Base-by-base conservation (phyloP, 92 coral and sea anemone genomes). In the Plumapathes pennacea region DNA sequence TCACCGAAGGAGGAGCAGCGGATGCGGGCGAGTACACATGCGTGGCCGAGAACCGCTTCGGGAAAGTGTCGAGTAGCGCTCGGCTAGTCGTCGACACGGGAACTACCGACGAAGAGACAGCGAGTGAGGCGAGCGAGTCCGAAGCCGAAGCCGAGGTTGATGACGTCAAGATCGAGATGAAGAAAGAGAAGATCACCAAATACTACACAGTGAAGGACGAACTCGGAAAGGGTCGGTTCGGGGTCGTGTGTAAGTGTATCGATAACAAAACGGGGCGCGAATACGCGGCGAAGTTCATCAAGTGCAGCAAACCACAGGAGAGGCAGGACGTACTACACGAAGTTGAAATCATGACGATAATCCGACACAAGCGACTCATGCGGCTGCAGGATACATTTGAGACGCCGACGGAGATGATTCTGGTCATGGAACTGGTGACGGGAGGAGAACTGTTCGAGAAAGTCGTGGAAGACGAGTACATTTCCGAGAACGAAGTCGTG, bases 401-500 rank as follows among this genome's bases (percentile, higher is more conserved):
- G 45, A 86, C 95, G 13, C 77, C 82, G 2, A 75, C 89, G 18
- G 99, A 94, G 74, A 84, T 94, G 80, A 81, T 94, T n/a, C 88
- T 94, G 9, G 96, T 94, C 26, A 94, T 83, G 85, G 99, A 94
- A 32, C 80, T 94, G 36, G 91, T 94, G 7, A 73, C 88, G 4
- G 99, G 99, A 2, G 99, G 99, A 37, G 99, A 94, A 63, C 85
- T 94, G 57, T 94, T 94, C 58, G 99, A 94, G 67, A 94, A 84
- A 65, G 78, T 94, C 6, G 85, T 94, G 5, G 97, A 94, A 30
- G 99, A 94, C 33, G 99, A 94, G 47, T 94, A 70, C 57, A 94
- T 94, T 25, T 86, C 91, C 67, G 99, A 94, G 68, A 73, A 74
- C 26, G 96, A 89, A 67, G 99, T 90, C 25, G 81, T 89, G 22